phyloP scores from a whole-genome alignment of 2,113 vertebrate genomes.

The Barbus barbus region DNA sequence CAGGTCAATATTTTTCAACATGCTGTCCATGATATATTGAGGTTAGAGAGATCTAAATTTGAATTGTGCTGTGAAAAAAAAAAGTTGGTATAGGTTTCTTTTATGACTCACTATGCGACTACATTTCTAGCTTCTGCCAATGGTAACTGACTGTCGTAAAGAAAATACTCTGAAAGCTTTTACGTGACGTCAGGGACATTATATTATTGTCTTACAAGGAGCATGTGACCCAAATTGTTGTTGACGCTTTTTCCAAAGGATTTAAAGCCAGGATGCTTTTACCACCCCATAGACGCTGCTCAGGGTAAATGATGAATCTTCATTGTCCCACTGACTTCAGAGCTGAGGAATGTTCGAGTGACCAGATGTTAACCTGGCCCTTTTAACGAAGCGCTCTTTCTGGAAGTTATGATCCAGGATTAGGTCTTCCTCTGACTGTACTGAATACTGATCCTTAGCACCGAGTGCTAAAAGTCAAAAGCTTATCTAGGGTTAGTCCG shows the following conservation, averaged over 20 bases:
- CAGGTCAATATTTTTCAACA: not conserved
- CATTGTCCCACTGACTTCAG: conserved; percentile 55
- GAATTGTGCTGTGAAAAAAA: not conserved
- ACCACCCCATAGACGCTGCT: not conserved
- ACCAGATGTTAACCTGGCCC: conserved; percentile 50
- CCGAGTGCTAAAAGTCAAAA: not conserved
- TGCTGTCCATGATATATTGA: not conserved
- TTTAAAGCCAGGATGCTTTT: conserved; percentile 1
- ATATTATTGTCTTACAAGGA: not conserved
- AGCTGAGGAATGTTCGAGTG: conserved; percentile 48
- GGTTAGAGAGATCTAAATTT: not conserved
- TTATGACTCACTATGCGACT: not conserved
- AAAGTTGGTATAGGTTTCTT: not conserved
- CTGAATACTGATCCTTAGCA: conserved; percentile 15
- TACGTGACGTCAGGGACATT: conserved; percentile 15
- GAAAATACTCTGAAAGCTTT: conserved; percentile 1
- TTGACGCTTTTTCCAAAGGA: not conserved
- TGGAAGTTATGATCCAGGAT: conserved; percentile 18
- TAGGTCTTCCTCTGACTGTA: conserved; percentile 8
- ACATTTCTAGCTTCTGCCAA: not conserved
- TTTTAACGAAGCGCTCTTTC: conserved; percentile 17
- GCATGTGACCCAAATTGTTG: not conserved
- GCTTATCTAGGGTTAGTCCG: conserved; percentile 35
- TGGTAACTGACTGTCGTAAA: not conserved
- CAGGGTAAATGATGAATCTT: conserved; percentile 22